These are phyloP conservation scores for Drosophila ananassae DNA, from an alignment of 1,140 invertebrate species.

Conservation along the genomic window DNA sequence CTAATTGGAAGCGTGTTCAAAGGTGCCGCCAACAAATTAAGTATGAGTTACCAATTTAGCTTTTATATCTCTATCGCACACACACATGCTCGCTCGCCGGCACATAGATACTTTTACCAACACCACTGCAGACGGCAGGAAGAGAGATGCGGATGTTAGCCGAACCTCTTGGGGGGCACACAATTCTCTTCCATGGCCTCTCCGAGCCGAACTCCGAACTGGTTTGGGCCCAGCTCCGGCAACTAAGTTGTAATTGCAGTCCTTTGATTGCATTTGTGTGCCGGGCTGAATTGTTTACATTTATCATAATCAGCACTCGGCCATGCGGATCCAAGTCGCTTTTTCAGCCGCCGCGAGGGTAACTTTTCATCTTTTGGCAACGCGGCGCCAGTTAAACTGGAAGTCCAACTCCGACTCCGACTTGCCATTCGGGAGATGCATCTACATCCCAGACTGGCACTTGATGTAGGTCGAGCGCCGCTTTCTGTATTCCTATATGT, in stretches of 20 bases:
- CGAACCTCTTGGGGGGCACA: conserved; percentile 53
- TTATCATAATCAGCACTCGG: conserved; percentile 74
- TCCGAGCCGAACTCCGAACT: conserved; percentile 67
- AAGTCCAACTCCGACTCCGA: conserved; percentile 13
- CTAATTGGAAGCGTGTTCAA: conserved; percentile 84
- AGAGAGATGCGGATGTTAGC: conserved; percentile 48
- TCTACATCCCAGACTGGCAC: conserved; percentile 33
- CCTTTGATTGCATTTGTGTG: conserved; percentile 80
- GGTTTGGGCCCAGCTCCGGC: conserved; percentile 48
- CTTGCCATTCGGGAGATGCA: conserved; percentile 15
- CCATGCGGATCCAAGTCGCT: conserved; percentile 26
- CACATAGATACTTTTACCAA: conserved; percentile 30
- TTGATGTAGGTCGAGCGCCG: conserved; percentile 40
- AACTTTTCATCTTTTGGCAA: conserved; percentile 66
- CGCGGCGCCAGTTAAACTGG: conserved; percentile 69
- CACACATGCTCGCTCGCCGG: conserved; percentile 37
- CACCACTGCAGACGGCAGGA: conserved; percentile 18
- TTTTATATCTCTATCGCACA: conserved; percentile 84
- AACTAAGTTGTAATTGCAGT: conserved; percentile 72
- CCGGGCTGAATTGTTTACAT: conserved; percentile 79
- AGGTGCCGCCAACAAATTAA: conserved; percentile 84
- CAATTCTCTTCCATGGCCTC: conserved; percentile 3
- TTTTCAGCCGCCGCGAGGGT: conserved; percentile 60
- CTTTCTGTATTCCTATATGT: conserved; percentile 1
- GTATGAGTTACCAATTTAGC: conserved; percentile 84